A percentile compares a stretch with the other conserved stretches of the same genome.
Evolutionary conservation across 2,113 vertebrate genomes (phyloP).

Genomic region (Odocoileus virginianus): DNA sequence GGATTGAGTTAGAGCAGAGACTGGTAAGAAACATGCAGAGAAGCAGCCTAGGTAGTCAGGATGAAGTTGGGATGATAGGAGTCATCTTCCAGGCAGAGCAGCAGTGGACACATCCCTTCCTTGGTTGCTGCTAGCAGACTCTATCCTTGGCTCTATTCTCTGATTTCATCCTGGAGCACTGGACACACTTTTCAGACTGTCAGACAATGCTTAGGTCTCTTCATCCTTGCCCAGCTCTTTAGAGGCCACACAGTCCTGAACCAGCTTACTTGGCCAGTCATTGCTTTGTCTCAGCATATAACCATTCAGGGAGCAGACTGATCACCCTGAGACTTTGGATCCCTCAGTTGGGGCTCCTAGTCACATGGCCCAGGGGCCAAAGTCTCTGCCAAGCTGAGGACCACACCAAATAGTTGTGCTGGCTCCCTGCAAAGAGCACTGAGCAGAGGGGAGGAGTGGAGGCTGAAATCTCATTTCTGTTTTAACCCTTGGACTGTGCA

Average conservation of each 20-base stretch:
- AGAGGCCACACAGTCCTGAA: background rate
- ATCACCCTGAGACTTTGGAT: background rate
- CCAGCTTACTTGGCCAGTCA: background rate
- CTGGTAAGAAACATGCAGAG: background rate
- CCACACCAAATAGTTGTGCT: background rate
- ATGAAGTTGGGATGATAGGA: background rate
- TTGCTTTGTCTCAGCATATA: background rate
- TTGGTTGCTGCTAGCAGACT: background rate
- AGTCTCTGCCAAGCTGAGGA: background rate
- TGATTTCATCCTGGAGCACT: background rate
- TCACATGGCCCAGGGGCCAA: background rate
- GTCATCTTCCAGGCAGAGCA: background rate
- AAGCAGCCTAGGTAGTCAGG: background rate
- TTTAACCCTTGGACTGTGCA: background rate
- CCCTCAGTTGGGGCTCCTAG: background rate
- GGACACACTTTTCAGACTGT: background rate
- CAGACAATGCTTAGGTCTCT: background rate
- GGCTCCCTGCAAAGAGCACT: background rate
- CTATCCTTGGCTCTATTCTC: background rate
- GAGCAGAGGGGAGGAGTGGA: background rate
- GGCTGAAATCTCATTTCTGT: background rate
- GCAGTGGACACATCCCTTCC: background rate
- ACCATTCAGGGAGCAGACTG: background rate
- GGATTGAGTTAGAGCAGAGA: background rate
- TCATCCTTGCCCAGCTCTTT: background rate